Percentiles rank a stretch among this genome's conserved stretches.
Evolutionary conservation across 2,888 invertebrate genomes (phyloP).

Genomic region (Amblyteles armatorius): DNA sequence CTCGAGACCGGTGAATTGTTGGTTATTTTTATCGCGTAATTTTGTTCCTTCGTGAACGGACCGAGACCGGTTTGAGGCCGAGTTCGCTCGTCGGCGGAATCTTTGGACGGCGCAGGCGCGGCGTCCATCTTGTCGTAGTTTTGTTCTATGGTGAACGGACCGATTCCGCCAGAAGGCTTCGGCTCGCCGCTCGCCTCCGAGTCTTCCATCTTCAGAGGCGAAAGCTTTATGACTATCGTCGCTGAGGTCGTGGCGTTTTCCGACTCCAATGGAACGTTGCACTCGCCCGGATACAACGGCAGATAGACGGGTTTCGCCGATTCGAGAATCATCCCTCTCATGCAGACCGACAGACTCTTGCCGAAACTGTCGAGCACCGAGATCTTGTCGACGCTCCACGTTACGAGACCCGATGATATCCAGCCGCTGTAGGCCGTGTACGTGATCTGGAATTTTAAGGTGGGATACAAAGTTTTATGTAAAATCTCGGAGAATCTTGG

Average conservation of each 20-base stretch:
- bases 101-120: slow-evolving; percentile 28
- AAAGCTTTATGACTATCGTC: slow-evolving; percentile 54
- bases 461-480: background rate
- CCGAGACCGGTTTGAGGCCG: slow-evolving; percentile 76
- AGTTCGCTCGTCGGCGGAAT: slow-evolving; percentile 67
- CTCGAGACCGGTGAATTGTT: background rate
- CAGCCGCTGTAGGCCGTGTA: slow-evolving; percentile 96
- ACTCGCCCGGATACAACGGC: slow-evolving; percentile 92
- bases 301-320: slow-evolving; percentile 91
- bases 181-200: slow-evolving; percentile 35
- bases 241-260: slow-evolving; percentile 71
- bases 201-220: slow-evolving; percentile 58
- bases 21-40: slow-evolving; percentile 66
- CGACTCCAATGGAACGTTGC: slow-evolving; percentile 88
- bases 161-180: slow-evolving; percentile 70
- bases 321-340: slow-evolving; percentile 90
- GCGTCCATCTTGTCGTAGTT: slow-evolving; percentile 77
- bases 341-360: slow-evolving; percentile 93
- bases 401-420: slow-evolving; percentile 93
- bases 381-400: slow-evolving; percentile 93
- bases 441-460: slow-evolving; percentile 89
- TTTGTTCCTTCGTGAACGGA: slow-evolving; percentile 81
- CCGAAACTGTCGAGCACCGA: slow-evolving; percentile 94
- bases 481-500: background rate
- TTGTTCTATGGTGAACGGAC: slow-evolving; percentile 81